phyloP scores from a whole-genome alignment of 2,113 vertebrate genomes.

The Phrynosoma platyrhinos region DNA sequence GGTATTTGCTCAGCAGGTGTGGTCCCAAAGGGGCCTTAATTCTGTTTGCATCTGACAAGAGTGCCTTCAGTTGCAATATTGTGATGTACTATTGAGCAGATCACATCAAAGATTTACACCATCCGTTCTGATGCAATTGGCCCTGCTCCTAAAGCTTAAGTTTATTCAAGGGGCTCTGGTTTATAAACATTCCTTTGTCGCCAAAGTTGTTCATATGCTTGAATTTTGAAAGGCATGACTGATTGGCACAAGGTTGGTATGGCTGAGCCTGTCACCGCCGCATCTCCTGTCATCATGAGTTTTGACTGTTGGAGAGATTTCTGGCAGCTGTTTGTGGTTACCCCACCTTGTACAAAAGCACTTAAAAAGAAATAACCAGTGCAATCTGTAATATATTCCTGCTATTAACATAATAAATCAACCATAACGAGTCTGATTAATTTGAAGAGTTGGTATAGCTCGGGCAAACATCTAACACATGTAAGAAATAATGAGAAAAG shows the following conservation, averaged over 20 bases:
- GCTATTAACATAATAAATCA: background rate
- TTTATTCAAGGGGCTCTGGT: background rate
- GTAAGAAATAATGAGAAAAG: background rate
- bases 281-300: slow-evolving; percentile 34
- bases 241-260: background rate
- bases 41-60: background rate
- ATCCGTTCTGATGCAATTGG: background rate
- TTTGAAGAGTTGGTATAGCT: background rate
- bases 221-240: slow-evolving; percentile 19
- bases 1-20: background rate
- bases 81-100: background rate
- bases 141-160: slow-evolving; percentile 9
- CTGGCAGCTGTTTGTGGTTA: slow-evolving; percentile 32
- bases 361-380: slow-evolving; percentile 39
- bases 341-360: background rate
- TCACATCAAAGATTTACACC: background rate
- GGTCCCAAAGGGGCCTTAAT: background rate
- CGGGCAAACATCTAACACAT: background rate
- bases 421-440: background rate
- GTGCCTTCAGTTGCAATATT: background rate
- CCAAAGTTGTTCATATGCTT: background rate
- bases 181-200: background rate
- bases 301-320: slow-evolving; percentile 38
- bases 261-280: background rate
- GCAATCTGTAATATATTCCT: slow-evolving; percentile 23